Percentiles rank a stretch among this genome's conserved stretches.
These are phyloP conservation scores for Yasuhikotakia modesta DNA, from an alignment of 2,797 vertebrate genomes.

Conservation along the genomic window DNA sequence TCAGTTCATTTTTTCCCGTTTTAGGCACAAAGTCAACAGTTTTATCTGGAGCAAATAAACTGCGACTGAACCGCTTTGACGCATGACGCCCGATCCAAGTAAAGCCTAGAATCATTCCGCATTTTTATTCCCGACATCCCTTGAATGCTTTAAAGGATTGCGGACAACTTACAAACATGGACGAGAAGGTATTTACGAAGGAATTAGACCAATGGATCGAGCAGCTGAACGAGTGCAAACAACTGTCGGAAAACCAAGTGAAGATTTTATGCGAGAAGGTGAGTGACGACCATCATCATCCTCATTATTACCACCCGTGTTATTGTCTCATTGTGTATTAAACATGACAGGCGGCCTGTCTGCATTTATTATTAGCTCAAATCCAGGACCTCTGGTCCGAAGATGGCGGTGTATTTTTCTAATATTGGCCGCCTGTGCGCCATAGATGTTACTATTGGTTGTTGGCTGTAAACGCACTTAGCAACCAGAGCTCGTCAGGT, in stretches of 20 bases:
- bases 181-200: slow-evolving; percentile 90
- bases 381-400: slow-evolving; percentile 27
- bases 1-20: background rate
- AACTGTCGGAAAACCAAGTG: slow-evolving; percentile 95
- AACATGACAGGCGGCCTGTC: slow-evolving; percentile 15
- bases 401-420: slow-evolving; percentile 49
- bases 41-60: slow-evolving; percentile 3
- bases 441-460: slow-evolving; percentile 48
- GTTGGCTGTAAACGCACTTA: slow-evolving; percentile 30
- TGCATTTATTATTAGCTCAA: slow-evolving; percentile 13
- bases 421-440: slow-evolving; percentile 51
- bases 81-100: slow-evolving; percentile 26
- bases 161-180: slow-evolving; percentile 73
- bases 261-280: slow-evolving; percentile 97
- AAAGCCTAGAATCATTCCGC: background rate
- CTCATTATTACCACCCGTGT: background rate
- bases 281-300: slow-evolving; percentile 52
- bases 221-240: slow-evolving; percentile 94
- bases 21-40: slow-evolving; percentile 8
- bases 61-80: slow-evolving; percentile 1
- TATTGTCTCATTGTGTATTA: background rate
- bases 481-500: slow-evolving; percentile 44
- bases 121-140: background rate
- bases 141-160: slow-evolving; percentile 49
- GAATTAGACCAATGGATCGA: slow-evolving; percentile 94